These are phyloP conservation scores for Delia radicum DNA, from an alignment of 1,140 invertebrate species.

Conservation along the genomic window DNA sequence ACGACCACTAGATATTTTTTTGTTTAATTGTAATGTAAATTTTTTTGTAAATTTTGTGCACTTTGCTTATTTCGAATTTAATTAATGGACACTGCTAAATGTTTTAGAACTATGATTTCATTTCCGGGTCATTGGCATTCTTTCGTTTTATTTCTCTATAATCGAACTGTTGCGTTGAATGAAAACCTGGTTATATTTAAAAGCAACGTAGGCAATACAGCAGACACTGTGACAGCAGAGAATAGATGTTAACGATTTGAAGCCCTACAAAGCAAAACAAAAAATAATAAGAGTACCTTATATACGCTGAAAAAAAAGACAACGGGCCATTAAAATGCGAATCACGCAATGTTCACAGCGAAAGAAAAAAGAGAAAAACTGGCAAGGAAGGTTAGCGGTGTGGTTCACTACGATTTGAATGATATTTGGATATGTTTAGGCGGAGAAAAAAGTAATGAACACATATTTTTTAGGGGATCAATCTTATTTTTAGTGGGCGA, in stretches of 20 bases:
- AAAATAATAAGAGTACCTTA: background rate
- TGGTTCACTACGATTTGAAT: too few species aligned
- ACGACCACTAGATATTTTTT: too few species aligned
- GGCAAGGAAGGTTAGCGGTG: too few species aligned
- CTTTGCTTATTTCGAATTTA: background rate
- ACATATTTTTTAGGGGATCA: too few species aligned
- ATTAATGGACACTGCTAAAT: background rate
- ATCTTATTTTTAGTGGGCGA: too few species aligned
- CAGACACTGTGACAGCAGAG: background rate
- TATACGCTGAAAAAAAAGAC: background rate
- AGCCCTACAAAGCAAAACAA: background rate
- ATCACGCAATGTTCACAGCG: background rate
- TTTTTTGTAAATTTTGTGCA: too few species aligned
- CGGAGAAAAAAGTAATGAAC: too few species aligned
- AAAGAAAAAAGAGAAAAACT: too few species aligned
- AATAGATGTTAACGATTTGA: background rate
- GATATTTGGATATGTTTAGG: too few species aligned
- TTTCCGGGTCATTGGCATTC: conserved; percentile 12
- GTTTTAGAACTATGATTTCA: background rate
- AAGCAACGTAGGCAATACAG: background rate
- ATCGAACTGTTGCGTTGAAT: background rate
- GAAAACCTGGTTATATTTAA: background rate
- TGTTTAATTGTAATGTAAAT: too few species aligned
- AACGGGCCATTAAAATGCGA: background rate
- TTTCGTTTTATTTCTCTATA: background rate